Percentiles rank a stretch among this genome's conserved stretches.
Evolutionary conservation across 2,888 invertebrate species (phyloP).

Genomic region (Azorinus chamasolen): DNA sequence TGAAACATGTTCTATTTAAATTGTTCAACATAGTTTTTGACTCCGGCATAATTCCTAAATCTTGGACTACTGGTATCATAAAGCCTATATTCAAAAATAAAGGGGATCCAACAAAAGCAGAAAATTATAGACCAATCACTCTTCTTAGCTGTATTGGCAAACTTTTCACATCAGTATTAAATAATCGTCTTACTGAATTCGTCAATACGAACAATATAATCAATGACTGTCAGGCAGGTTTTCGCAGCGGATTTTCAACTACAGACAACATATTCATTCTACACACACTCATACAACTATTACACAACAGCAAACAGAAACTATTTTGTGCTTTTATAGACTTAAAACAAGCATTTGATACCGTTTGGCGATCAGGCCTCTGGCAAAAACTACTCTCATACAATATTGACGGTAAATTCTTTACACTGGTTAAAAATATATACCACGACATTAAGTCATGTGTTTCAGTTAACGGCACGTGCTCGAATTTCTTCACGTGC

Average conservation of each 20-base stretch:
- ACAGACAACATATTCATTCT: constrained; percentile 30
- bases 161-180: constrained; percentile 17
- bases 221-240: constrained; percentile 27
- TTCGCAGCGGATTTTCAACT: constrained; percentile 23
- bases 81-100: constrained; percentile 26
- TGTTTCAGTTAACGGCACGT: neutral
- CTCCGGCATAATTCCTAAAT: constrained; percentile 7
- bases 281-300: constrained; percentile 11
- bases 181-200: constrained; percentile 3
- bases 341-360: constrained; percentile 32
- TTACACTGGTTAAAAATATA: constrained; percentile 18
- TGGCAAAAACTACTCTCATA: constrained; percentile 24
- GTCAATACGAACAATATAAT: constrained; percentile 5
- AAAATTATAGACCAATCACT: constrained; percentile 29
- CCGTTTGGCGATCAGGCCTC: constrained; percentile 23
- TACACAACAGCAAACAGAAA: constrained; percentile 15
- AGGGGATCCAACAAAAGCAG: constrained; percentile 8
- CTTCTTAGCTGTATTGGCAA: constrained; percentile 15
- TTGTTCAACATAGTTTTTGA: constrained; percentile 23
- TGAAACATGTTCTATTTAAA: constrained; percentile 6
- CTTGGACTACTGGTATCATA: constrained; percentile 15
- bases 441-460: constrained; percentile 22
- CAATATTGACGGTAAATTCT: constrained; percentile 37
- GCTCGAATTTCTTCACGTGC: constrained; percentile 5
- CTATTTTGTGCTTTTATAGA: constrained; percentile 30